These are phyloP conservation scores for Amblyopsis rosae DNA, from an alignment of 2,113 vertebrate genomes.

Conservation along the genomic window DNA sequence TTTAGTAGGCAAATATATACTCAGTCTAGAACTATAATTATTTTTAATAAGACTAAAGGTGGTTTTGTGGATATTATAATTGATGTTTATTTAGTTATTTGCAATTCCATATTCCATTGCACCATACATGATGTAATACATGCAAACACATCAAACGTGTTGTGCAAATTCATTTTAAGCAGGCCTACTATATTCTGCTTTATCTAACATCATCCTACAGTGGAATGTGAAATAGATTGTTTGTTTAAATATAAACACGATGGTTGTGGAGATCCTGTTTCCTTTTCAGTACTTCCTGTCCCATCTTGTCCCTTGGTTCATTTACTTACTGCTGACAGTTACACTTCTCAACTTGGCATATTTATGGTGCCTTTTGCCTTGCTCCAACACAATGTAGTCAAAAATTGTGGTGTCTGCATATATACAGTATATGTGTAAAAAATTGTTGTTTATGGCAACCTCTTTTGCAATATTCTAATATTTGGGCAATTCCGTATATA, in stretches of 20 bases:
- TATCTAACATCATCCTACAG: conserved; percentile 32
- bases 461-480: conserved; percentile 3
- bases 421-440: background rate
- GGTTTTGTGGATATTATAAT: too few species aligned
- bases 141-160: too few species aligned
- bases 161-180: background rate
- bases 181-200: conserved; percentile 6
- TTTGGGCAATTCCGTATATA: background rate
- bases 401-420: too few species aligned
- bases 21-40: too few species aligned
- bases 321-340: conserved; percentile 58
- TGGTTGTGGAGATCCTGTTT: conserved; percentile 26
- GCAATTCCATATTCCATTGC: too few species aligned
- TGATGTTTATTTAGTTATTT: too few species aligned
- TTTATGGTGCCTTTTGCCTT: conserved; percentile 41
- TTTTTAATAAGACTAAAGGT: too few species aligned
- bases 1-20: background rate
- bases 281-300: conserved; percentile 65
- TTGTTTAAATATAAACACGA: conserved; percentile 58
- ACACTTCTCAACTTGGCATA: conserved; percentile 33
- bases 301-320: conserved; percentile 49
- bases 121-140: too few species aligned
- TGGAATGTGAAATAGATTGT: conserved; percentile 54
- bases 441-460: background rate
- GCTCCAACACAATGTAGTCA: conserved; percentile 13